Evolutionary conservation across 2,797 vertebrate genomes (phyloP).

Genomic region (Crotalus adamanteus): DNA sequence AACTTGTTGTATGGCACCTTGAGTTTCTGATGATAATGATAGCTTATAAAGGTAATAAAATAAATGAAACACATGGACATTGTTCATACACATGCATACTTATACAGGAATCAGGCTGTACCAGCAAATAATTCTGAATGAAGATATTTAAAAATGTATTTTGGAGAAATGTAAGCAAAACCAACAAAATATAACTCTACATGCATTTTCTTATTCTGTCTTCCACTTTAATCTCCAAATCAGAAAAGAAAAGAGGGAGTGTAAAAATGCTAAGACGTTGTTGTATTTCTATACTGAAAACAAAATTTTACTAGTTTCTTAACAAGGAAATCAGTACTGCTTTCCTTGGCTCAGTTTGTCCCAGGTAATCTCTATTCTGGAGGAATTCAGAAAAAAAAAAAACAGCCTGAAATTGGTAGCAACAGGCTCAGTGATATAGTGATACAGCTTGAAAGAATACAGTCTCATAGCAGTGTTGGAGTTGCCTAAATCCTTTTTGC

Average conservation of each 20-base stretch:
- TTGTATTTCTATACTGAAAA: conserved; percentile 1
- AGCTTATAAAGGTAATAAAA: background rate
- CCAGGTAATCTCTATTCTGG: conserved; percentile 50
- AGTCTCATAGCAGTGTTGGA: conserved; percentile 56
- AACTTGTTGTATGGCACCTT: too few species aligned
- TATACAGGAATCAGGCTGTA: background rate
- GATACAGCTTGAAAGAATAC: conserved; percentile 26
- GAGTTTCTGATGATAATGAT: background rate
- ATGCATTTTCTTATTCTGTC: conserved; percentile 11
- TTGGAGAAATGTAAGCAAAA: conserved; percentile 27
- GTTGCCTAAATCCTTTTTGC: conserved; percentile 42
- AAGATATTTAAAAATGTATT: conserved; percentile 2
- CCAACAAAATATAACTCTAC: background rate
- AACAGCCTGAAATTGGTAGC: conserved; percentile 36
- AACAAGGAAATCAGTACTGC: conserved; percentile 45
- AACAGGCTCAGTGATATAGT: conserved; percentile 27
- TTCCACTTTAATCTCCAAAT: conserved; percentile 20
- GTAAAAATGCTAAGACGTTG: conserved; percentile 19
- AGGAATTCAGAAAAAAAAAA: conserved; percentile 12
- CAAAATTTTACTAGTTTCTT: conserved; percentile 37
- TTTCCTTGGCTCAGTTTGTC: conserved; percentile 57
- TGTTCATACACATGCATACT: background rate
- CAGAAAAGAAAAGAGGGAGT: background rate
- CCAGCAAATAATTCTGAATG: background rate
- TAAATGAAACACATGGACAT: background rate